Conservation (phyloP, 2,888 invertebrate species). For the Agrenia bidenticulata region DNA sequence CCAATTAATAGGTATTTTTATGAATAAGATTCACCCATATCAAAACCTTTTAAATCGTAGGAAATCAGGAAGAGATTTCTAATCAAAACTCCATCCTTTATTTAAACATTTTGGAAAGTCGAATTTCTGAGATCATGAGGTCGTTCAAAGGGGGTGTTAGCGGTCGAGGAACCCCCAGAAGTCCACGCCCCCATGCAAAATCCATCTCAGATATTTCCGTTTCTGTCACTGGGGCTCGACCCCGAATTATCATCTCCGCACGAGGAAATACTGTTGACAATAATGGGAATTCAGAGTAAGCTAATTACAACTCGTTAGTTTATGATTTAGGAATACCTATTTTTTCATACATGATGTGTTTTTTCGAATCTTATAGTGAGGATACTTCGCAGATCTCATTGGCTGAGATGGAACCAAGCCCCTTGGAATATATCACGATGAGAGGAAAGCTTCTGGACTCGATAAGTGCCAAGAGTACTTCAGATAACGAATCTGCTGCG, state of each 20-base stretch:
- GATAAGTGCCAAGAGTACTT: background rate
- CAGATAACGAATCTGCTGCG: slow-evolving; percentile 10
- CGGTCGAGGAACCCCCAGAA: slow-evolving; percentile 29
- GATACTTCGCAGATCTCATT: slow-evolving; percentile 28
- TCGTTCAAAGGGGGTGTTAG: slow-evolving; percentile 13
- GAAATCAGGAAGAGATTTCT: slow-evolving; percentile 44
- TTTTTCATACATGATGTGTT: background rate
- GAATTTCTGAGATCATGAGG: slow-evolving; percentile 41
- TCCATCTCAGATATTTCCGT: slow-evolving; percentile 35
- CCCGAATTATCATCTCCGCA: slow-evolving; percentile 28
- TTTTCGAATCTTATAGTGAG: no score
- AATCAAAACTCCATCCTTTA: slow-evolving; percentile 46
- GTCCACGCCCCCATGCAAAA: slow-evolving; percentile 36
- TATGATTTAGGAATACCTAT: background rate
- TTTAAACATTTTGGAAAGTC: slow-evolving; percentile 48
- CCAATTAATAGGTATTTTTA: background rate
- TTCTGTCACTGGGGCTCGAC: slow-evolving; percentile 16
- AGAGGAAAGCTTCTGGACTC: slow-evolving; percentile 47
- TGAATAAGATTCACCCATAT: background rate
- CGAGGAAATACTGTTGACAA: slow-evolving; percentile 29
- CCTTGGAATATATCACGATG: slow-evolving; percentile 44
- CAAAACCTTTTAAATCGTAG: slow-evolving; percentile 22
- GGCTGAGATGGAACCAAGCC: slow-evolving; percentile 35
- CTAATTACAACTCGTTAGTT: background rate
- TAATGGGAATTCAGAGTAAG: slow-evolving; percentile 40